Evolutionary conservation across 2,888 invertebrate species (phyloP).

Genomic region (Callyntrura sp.): DNA sequence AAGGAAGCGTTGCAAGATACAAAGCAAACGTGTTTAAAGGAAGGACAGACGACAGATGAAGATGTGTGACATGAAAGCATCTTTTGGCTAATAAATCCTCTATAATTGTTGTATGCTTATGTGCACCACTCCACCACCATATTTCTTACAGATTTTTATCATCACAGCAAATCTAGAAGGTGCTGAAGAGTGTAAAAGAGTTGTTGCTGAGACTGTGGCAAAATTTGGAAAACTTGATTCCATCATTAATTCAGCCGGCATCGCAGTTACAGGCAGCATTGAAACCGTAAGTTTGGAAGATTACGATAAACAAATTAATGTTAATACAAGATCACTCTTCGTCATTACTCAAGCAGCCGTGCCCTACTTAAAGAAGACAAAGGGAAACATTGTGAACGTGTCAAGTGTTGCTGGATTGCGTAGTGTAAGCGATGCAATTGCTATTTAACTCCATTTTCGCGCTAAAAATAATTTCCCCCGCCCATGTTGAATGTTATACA

Average conservation of each 20-base stretch:
- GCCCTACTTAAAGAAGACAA: slow-evolving; percentile 91
- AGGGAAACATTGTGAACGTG: slow-evolving; percentile 97
- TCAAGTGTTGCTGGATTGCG: slow-evolving; percentile 92
- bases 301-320: slow-evolving; percentile 95
- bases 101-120: no score
- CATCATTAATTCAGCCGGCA: slow-evolving; percentile 92
- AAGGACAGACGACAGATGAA: slow-evolving; percentile 41
- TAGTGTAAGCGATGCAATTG: slow-evolving; percentile 87
- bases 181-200: slow-evolving; percentile 76
- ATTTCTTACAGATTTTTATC: slow-evolving; percentile 70
- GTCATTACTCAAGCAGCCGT: slow-evolving; percentile 93
- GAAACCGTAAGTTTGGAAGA: slow-evolving; percentile 94
- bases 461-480: no score
- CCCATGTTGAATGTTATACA: no score
- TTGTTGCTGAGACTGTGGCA: slow-evolving; percentile 78
- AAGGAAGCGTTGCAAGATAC: slow-evolving; percentile 88
- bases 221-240: slow-evolving; percentile 81
- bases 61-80: slow-evolving; percentile 52
- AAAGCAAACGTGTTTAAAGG: slow-evolving; percentile 70
- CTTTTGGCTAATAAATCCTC: no score
- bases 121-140: no score
- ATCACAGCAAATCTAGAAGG: slow-evolving; percentile 79
- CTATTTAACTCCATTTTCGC: no score
- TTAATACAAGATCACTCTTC: slow-evolving; percentile 90
- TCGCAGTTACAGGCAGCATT: slow-evolving; percentile 92